Evolutionary conservation across 2,888 invertebrate genomes (phyloP).

Genomic region (Chloromyia formosa): DNA sequence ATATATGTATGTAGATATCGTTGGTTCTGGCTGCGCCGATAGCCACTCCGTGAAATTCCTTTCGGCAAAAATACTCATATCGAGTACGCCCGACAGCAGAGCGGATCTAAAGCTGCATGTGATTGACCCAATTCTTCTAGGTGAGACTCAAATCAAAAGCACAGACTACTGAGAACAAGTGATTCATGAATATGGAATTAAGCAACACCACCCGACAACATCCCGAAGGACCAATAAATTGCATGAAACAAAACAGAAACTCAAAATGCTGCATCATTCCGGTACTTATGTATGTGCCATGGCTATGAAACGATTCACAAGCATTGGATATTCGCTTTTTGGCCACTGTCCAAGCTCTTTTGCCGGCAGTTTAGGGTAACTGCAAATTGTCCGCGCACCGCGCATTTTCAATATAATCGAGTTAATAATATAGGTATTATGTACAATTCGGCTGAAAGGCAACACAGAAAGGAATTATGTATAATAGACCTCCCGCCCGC

Average conservation of each 20-base stretch:
- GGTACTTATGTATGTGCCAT: neutral
- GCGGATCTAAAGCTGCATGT: conserved; percentile 12
- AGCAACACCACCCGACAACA: neutral
- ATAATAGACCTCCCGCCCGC: too few species aligned
- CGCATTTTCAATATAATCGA: too few species aligned
- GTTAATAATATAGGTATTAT: too few species aligned
- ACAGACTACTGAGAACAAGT: conserved; percentile 11
- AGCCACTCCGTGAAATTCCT: too few species aligned
- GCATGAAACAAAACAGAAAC: too few species aligned
- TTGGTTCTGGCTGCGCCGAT: too few species aligned
- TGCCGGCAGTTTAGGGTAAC: conserved; percentile 11
- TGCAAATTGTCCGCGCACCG: neutral
- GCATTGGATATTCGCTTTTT: conserved; percentile 7
- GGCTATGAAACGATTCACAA: neutral
- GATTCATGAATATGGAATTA: neutral
- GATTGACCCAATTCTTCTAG: conserved; percentile 36
- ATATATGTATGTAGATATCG: too few species aligned
- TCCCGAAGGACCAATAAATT: neutral
- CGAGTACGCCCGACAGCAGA: neutral
- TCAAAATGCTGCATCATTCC: conserved; percentile 1
- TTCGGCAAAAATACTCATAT: too few species aligned
- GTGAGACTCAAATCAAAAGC: conserved; percentile 8
- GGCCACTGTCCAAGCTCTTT: conserved; percentile 11
- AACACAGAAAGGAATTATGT: too few species aligned
- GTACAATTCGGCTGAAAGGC: too few species aligned